Base-by-base conservation (phyloP, 2,797 vertebrate genomes). In the Steatocranus sp. region DNA sequence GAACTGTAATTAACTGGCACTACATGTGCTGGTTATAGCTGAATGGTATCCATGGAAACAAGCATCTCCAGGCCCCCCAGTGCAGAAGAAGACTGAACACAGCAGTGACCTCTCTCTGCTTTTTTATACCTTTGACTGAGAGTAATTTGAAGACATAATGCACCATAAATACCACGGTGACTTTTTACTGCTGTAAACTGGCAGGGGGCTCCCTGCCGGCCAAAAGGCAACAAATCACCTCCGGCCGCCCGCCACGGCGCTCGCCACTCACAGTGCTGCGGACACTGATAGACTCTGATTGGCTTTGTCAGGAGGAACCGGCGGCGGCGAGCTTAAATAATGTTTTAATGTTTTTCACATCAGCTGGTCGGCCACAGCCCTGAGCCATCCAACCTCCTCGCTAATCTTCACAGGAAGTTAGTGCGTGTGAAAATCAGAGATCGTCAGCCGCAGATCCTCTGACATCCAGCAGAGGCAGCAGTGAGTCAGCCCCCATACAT, bases 41-140 rank as follows among this genome's bases (percentile, higher is more conserved):
- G n/a, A 66, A 66, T 23, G 63, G 87, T 87, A 12, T 81, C 88
- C 87, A 89, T 81, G 66, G 87, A 73, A 85, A 90, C 89, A 87
- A 38, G 51, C 50, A 63, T 84, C 82, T 18, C 14, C 17, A 30
- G 32, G 46, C 76, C 51, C 78, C 49, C 36, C 12, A 14, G 56
- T 68, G 27, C 43, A 54, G 75, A 53, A 46, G 61, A 77, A 78
- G 79, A 15, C 20, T 5, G 53, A 78, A 46, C 30, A 34, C 56
- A 1, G 63, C 50, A 14, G 54, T 78, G 78, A 23, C 78, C 61
- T 51, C 77, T 54, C 41, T 78, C 8, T 76, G 63, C 48, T 30
- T 9, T 18, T 48, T 30, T 48, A 32, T 73, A 73, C 66, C 23
- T 70, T 70, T 73, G 68, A 73, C 68, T 41, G 23, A 54, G 78